phyloP scores from a whole-genome alignment of 64 coral and sea anemone species.

The Anthopleura sola region DNA sequence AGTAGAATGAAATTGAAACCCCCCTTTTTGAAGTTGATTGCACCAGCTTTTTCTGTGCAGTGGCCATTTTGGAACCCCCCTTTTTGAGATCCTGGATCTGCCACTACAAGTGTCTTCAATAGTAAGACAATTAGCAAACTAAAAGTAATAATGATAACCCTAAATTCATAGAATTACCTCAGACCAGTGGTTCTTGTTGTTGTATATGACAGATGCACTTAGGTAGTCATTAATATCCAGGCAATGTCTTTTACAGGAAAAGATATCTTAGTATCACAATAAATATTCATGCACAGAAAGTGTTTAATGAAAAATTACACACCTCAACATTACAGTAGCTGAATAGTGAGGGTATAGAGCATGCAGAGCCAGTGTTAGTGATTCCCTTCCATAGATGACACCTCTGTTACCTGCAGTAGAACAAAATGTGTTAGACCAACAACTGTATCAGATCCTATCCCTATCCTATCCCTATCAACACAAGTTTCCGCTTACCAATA shows the following conservation, averaged over 20 bases:
- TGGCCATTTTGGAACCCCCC: too few relatives aligned
- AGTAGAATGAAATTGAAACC: too few relatives aligned
- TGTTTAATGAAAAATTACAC: not conserved
- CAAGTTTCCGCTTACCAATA: conserved; percentile 75
- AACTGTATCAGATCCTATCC: too few relatives aligned
- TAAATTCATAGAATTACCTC: conserved; percentile 33
- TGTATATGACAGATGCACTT: conserved; percentile 61
- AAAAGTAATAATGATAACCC: not conserved
- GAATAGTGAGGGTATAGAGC: conserved; percentile 54
- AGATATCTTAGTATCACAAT: too few relatives aligned
- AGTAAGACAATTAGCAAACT: not conserved
- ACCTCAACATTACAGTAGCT: conserved; percentile 65
- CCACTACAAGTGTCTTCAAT: too few relatives aligned
- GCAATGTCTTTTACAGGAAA: conserved; percentile 37
- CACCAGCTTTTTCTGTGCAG: too few relatives aligned
- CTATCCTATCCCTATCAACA: too few relatives aligned
- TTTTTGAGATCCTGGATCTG: too few relatives aligned
- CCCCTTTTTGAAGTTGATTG: too few relatives aligned
- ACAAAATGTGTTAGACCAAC: too few relatives aligned
- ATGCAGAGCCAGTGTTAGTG: conserved; percentile 44
- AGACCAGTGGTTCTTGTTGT: conserved; percentile 66
- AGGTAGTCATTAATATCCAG: conserved; percentile 73
- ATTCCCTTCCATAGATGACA: conserved; percentile 69
- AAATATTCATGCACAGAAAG: too few relatives aligned
- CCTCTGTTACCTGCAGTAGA: conserved; percentile 22